Conservation (phyloP, 2,113 vertebrate species). For the Nibea albiflora region DNA sequence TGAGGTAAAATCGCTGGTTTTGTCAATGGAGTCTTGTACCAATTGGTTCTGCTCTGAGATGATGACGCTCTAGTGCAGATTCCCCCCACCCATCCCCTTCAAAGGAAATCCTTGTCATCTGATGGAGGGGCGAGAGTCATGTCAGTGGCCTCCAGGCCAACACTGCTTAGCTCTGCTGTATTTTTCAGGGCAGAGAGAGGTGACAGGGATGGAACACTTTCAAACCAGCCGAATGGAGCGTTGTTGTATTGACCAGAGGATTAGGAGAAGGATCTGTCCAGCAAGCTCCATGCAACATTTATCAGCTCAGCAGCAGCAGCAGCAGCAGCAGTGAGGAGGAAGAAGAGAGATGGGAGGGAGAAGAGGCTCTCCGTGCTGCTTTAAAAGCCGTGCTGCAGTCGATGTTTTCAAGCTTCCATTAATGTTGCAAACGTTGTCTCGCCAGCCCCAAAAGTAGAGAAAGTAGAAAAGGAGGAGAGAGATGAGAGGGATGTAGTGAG, state of each 20-base stretch:
- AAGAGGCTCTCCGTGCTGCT: not conserved
- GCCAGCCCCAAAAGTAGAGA: slow-evolving; percentile 36
- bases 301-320: slow-evolving; percentile 55
- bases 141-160: not conserved
- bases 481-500: slow-evolving; percentile 13
- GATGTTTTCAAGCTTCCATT: slow-evolving; percentile 49
- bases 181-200: slow-evolving; percentile 16
- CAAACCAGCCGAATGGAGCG: slow-evolving; percentile 44
- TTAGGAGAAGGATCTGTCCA: slow-evolving; percentile 58
- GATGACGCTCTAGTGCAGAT: too few species aligned
- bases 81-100: too few species aligned
- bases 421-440: slow-evolving; percentile 55
- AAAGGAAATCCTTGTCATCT: not conserved
- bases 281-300: slow-evolving; percentile 64
- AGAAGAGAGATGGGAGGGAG: not conserved
- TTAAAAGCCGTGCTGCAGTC: slow-evolving; percentile 36
- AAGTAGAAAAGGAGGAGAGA: slow-evolving; percentile 9
- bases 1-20: too few species aligned
- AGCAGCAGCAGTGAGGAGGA: slow-evolving; percentile 16
- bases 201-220: slow-evolving; percentile 37
- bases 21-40: too few species aligned
- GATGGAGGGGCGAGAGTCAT: not conserved
- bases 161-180: slow-evolving; percentile 2
- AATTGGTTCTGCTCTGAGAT: too few species aligned
- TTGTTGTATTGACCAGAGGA: slow-evolving; percentile 56